Base-by-base conservation (phyloP, 2,113 vertebrate genomes). In the Rhea americana region DNA sequence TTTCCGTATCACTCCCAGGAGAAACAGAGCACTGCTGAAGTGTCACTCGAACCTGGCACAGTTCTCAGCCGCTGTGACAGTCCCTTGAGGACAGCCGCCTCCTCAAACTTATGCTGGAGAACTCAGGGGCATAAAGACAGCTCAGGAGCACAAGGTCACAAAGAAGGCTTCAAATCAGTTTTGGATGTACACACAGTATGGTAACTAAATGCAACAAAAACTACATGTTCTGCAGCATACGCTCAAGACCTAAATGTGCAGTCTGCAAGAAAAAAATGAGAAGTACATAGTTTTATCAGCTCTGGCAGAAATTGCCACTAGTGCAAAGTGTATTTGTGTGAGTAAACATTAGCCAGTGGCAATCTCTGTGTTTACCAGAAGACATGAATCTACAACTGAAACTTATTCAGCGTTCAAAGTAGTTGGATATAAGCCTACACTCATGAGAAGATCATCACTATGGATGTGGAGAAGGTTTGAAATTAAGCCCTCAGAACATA, bases 1-100 rank as follows among this genome's bases (percentile, higher is more conserved):
- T 93, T 89, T 89, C 81, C 20, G 1, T 82, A 58, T 73, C 62
- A 53, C 50, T 89, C 82, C 77, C 89, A 79, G 50, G 67, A 92
- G 74, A 85, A 82, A 35, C 12, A 85, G 79, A 6, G 50, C 58
- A 76, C 53, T 45, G 48, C 35, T 80, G 56, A 85, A 87, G 9
- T 72, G 82, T 66, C 0, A 0, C 62, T 82, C 25, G 58, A 96
- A 87, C 22, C 20, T 92, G 79, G 58, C 48, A 87, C 14, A 73
- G 78, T 65, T 53, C 35, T 80, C 58, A 82, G 22, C 45, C 65
- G 2, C 70, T 72, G 35, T 72, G 70, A 39, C 50, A 53, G 48
- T 51, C 43, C 45, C 19, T 21, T 39, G 8, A 16, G 32, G 39
- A 45, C 8, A 22, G 37, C 72, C 9, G 77, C 5, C 28, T 87